A percentile compares a stretch with the other conserved stretches of the same genome.
phyloP scores from a whole-genome alignment of 2,888 invertebrate genomes.

The Rhynchonema sp. region DNA sequence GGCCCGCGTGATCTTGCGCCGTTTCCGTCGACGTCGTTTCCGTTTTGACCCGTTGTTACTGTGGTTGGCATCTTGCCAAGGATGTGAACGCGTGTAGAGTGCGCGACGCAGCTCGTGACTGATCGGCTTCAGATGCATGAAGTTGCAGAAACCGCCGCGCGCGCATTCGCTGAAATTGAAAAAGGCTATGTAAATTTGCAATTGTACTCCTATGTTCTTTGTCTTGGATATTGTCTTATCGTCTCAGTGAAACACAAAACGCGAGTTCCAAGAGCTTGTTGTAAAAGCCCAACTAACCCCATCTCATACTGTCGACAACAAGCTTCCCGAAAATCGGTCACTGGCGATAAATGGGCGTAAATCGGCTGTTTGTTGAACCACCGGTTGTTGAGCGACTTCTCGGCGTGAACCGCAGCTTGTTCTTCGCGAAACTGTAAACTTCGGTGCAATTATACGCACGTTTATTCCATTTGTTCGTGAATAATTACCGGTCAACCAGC shows the following conservation, averaged over 20 bases:
- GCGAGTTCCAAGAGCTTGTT: no score
- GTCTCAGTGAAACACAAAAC: no score
- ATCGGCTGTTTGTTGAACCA: slow-evolving; percentile 97
- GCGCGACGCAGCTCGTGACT: slow-evolving; percentile 9
- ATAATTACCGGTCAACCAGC: no score
- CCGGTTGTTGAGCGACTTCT: slow-evolving; percentile 82
- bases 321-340: slow-evolving; percentile 96
- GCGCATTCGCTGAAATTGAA: slow-evolving; percentile 57
- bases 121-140: slow-evolving; percentile 98
- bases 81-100: slow-evolving; percentile 3
- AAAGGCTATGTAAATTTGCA: no score
- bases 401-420: slow-evolving; percentile 89
- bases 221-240: no score
- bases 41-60: not conserved
- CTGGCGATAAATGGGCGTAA: slow-evolving; percentile 91
- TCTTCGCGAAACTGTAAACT: slow-evolving; percentile 69
- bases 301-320: slow-evolving; percentile 98
- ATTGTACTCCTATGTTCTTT: no score
- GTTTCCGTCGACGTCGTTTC: not conserved
- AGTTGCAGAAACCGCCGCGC: slow-evolving; percentile 95
- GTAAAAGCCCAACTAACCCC: slow-evolving; percentile 51
- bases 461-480: no score
- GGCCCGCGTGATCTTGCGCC: not conserved
- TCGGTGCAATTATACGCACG: no score
- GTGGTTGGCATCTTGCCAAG: not conserved